Percentiles rank a stretch among this genome's conserved stretches.
Conservation (phyloP, 1,140 invertebrate species). For the Formica selysi region DNA sequence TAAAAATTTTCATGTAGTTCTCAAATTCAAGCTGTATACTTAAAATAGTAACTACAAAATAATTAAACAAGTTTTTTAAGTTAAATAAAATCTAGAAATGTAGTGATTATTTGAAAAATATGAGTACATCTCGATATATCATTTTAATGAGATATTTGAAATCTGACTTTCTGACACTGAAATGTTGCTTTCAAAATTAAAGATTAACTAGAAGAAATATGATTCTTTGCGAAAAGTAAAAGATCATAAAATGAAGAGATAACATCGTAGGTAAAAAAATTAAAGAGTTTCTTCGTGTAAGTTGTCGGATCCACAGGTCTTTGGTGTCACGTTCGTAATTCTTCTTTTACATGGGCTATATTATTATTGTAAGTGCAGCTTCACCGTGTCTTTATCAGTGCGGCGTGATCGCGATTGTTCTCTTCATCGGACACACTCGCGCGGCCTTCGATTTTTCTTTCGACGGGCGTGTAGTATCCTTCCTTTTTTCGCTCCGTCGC, state of each 20-base stretch:
- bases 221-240: neutral
- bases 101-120: neutral
- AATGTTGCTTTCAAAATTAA: neutral
- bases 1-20: too few species aligned
- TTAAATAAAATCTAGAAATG: neutral
- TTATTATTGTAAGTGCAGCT: slow-evolving; percentile 62
- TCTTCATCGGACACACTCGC: slow-evolving; percentile 67
- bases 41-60: neutral
- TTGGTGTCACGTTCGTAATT: slow-evolving; percentile 52
- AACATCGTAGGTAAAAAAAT: slow-evolving; percentile 14
- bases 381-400: slow-evolving; percentile 53
- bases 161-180: neutral
- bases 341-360: slow-evolving; percentile 56
- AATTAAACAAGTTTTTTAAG: neutral
- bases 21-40: too few species aligned
- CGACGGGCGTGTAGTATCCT: slow-evolving; percentile 57
- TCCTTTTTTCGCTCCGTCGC: slow-evolving; percentile 55
- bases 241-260: slow-evolving; percentile 48
- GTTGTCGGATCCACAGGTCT: slow-evolving; percentile 27
- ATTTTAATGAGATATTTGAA: slow-evolving; percentile 11
- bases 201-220: slow-evolving; percentile 19
- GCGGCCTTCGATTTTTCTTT: slow-evolving; percentile 53
- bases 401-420: slow-evolving; percentile 65
- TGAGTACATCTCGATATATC: neutral
- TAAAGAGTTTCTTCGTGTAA: slow-evolving; percentile 1